Evolutionary conservation across 2,797 vertebrate species (phyloP).

Genomic region (Pterois miles): DNA sequence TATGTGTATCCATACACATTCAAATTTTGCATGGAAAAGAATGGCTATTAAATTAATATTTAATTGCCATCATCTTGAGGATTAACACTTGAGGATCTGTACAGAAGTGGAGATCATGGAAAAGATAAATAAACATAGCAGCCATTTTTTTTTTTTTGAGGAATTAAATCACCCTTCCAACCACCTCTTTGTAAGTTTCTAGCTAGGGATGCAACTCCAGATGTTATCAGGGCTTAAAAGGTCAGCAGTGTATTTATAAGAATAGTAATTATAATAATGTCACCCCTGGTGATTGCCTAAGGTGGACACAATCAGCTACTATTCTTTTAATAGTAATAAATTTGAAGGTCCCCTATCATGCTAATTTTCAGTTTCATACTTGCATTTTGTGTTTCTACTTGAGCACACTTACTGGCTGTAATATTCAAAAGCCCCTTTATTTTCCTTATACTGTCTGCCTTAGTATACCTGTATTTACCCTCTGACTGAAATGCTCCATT

Average conservation of each 20-base stretch:
- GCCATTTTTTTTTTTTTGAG: slow-evolving; percentile 65
- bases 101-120: slow-evolving; percentile 60
- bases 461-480: too few species aligned
- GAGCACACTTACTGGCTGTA: too few species aligned
- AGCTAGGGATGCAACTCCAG: slow-evolving; percentile 14
- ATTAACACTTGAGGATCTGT: slow-evolving; percentile 66
- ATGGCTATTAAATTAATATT: neutral
- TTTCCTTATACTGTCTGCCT: too few species aligned
- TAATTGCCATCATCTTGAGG: slow-evolving; percentile 44
- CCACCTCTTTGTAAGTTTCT: slow-evolving; percentile 36
- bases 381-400: too few species aligned
- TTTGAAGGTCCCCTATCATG: too few species aligned
- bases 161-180: slow-evolving; percentile 52
- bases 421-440: too few species aligned
- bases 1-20: neutral
- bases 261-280: neutral
- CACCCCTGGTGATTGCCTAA: neutral
- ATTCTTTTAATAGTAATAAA: neutral
- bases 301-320: neutral
- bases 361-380: too few species aligned
- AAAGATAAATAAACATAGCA: slow-evolving; percentile 73
- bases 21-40: neutral
- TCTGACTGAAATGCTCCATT: too few species aligned
- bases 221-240: slow-evolving; percentile 10
- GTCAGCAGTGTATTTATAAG: neutral